These are phyloP conservation scores for Ridgeia piscesae DNA, from an alignment of 1,140 invertebrate genomes.

Conservation along the genomic window DNA sequence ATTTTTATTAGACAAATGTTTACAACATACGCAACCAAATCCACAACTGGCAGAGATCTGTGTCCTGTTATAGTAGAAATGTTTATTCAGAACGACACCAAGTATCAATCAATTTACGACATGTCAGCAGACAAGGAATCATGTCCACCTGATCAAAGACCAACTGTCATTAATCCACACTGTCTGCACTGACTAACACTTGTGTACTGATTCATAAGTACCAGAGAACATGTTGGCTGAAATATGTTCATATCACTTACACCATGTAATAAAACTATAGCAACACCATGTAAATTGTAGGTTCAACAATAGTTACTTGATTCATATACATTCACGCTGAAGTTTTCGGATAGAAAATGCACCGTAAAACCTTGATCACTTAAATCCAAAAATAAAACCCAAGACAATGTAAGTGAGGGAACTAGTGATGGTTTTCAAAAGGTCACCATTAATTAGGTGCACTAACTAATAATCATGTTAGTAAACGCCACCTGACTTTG, in stretches of 20 bases:
- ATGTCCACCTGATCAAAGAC: background rate
- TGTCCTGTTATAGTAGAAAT: background rate
- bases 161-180: background rate
- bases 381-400: slow-evolving; percentile 6
- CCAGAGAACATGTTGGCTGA: background rate
- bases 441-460: background rate
- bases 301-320: background rate
- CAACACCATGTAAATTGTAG: no score
- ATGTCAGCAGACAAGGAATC: background rate
- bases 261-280: no score
- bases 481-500: background rate
- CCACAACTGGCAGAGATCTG: background rate
- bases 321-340: background rate
- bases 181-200: background rate
- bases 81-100: background rate
- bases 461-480: background rate
- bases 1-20: background rate
- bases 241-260: no score
- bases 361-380: background rate
- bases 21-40: background rate
- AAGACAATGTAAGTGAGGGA: background rate
- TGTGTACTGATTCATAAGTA: background rate
- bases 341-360: background rate
- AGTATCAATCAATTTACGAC: no score
- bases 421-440: background rate